Conservation (phyloP, 30 jellyfish, hydroid and myxozoan species). For the Pseudorhiza aurosa region DNA sequence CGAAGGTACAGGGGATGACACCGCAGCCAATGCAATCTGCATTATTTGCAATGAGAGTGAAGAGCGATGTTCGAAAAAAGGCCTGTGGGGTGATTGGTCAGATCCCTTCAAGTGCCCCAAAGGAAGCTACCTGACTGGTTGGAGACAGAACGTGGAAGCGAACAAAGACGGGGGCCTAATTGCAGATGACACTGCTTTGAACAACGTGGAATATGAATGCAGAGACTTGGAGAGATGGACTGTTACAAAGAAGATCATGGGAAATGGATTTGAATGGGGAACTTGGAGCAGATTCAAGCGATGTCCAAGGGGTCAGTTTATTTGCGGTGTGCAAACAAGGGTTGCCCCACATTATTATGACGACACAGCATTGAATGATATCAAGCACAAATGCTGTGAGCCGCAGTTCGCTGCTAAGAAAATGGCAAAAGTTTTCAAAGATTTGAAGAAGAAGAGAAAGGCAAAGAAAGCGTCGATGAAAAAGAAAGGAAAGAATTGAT, state of each 20-base stretch:
- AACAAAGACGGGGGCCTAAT: constrained; percentile 1
- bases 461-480: background rate
- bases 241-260: background rate
- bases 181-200: constrained; percentile 17
- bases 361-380: constrained; percentile 52
- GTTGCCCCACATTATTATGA: constrained; percentile 26
- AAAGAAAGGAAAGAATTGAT: no score
- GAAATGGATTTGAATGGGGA: constrained; percentile 19
- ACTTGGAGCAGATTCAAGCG: constrained; percentile 33
- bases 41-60: background rate
- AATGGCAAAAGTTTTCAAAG: constrained; percentile 17
- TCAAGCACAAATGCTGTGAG: constrained; percentile 49
- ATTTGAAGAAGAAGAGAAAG: background rate
- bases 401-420: constrained; percentile 19
- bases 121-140: constrained; percentile 32
- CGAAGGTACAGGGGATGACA: constrained; percentile 24
- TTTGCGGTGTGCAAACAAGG: constrained; percentile 42
- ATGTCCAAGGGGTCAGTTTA: constrained; percentile 39
- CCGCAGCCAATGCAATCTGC: constrained; percentile 40
- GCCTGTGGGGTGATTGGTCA: constrained; percentile 32
- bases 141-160: constrained; percentile 52
- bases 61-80: constrained; percentile 16
- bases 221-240: constrained; percentile 37
- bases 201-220: constrained; percentile 9
- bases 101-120: constrained; percentile 4